Conservation (phyloP, 2,888 invertebrate species). For the Parasteatoda lunata region DNA sequence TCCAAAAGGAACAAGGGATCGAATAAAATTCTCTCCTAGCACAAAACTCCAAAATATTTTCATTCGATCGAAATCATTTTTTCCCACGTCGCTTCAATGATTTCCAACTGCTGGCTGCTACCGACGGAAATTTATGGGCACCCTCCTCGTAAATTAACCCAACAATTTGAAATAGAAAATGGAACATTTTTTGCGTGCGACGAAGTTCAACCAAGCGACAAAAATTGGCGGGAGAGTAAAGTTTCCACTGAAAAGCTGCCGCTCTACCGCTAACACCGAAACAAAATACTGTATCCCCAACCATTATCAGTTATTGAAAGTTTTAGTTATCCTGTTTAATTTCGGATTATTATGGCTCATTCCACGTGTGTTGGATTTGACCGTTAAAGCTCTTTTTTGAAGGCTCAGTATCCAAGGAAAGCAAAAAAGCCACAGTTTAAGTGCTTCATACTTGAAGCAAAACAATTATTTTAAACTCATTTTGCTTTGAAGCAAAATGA, state of each 20-base stretch:
- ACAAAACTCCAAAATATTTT: background rate
- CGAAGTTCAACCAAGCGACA: conserved; percentile 35
- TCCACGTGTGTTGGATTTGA: no score
- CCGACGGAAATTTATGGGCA: background rate
- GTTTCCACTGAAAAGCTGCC: background rate
- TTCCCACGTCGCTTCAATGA: background rate
- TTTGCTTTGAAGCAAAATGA: no score
- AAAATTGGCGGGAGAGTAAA: conserved; percentile 11
- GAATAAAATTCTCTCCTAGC: background rate
- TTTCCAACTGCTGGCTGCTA: no score
- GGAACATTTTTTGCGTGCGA: conserved; percentile 28
- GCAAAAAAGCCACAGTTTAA: no score
- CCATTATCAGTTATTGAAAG: background rate
- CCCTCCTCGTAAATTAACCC: background rate
- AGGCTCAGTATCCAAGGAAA: no score
- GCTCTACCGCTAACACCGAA: background rate
- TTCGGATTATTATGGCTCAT: no score
- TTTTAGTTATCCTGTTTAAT: no score
- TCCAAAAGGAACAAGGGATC: background rate
- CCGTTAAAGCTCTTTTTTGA: no score
- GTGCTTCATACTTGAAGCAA: no score
- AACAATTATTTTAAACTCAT: no score
- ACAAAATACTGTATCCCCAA: background rate
- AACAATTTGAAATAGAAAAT: background rate
- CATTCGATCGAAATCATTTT: background rate